Conservation (phyloP, 2,888 invertebrate genomes). For the Harpagoxenus sublaevis region DNA sequence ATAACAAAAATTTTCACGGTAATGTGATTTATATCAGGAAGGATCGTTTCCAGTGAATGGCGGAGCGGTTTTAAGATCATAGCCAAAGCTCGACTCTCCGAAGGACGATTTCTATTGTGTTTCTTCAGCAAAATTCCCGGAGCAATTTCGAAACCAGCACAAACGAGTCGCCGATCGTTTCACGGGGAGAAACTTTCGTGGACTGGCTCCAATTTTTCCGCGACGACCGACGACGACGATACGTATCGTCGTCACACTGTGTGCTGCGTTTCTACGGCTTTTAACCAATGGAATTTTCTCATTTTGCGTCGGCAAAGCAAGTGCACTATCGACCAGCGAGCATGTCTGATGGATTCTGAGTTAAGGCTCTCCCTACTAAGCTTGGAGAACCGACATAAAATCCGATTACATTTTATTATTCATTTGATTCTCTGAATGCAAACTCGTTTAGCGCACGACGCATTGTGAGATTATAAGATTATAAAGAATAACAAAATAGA, state of each 20-base stretch:
- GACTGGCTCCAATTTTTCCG: conserved; percentile 69
- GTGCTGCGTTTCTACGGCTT: conserved; percentile 61
- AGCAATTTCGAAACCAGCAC: conserved; percentile 32
- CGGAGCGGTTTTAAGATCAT: neutral
- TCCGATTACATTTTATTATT: conserved; percentile 46
- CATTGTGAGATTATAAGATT: conserved; percentile 11
- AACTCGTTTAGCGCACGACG: neutral
- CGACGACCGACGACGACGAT: conserved; percentile 39
- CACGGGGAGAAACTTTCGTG: conserved; percentile 63
- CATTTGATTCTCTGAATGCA: conserved; percentile 17
- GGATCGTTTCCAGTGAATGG: neutral
- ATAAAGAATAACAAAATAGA: conserved; percentile 5
- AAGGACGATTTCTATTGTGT: conserved; percentile 32
- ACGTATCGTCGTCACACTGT: conserved; percentile 43
- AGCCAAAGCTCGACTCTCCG: conserved; percentile 1
- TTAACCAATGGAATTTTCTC: conserved; percentile 64
- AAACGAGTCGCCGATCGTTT: conserved; percentile 40
- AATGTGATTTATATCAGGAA: conserved; percentile 14
- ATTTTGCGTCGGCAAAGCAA: conserved; percentile 32
- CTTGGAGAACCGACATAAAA: conserved; percentile 17
- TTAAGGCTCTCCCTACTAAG: neutral
- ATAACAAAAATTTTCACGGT: conserved; percentile 15
- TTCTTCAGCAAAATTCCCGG: conserved; percentile 33
- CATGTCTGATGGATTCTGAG: conserved; percentile 31
- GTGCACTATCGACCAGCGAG: conserved; percentile 48